Base-by-base conservation (phyloP, 2,113 vertebrate species). In the Oryzias melastigma region DNA sequence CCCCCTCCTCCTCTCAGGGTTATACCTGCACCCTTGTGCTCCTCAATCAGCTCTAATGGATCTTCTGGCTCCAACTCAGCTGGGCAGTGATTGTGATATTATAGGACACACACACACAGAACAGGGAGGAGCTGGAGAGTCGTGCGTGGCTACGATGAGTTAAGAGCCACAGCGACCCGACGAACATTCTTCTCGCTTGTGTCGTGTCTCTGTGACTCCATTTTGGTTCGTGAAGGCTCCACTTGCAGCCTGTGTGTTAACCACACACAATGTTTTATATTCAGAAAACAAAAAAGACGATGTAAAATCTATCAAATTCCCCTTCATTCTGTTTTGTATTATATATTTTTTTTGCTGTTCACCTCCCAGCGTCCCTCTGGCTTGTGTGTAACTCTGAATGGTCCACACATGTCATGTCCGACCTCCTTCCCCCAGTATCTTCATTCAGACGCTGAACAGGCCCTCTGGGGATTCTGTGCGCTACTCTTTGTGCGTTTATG, bases 21-120 rank as follows among this genome's bases (percentile, higher is more conserved):
- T 84, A 89, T 50, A 59, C 71, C 83, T 82, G 62, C 78, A 86
- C 80, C 81, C 80, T 73, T 81, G 79, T 83, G 52, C 76, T 87
- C 80, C 65, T 90, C 80, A 91, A 91, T 92, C 88, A 87, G 86
- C 81, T 60, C 86, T 91, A 91, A 90, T 91, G 90, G 88, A 89
- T 88, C 80, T 73, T 81, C 78, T 92, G 90, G 90, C 88, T 86
- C 77, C 40, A 62, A 78, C 70, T 86, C 88, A 90, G 72, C 55
- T 55, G 5, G 40, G 73, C 55, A 73, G 65, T 75, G 78, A 72
- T 68, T 52, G 70, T 82, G 69, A 83, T 78, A 79, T 65, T 68
- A 59, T 75, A 77, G 27, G 68, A 46, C 44, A 46, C 44, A 46
- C 27, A 47, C 60, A 68, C 42, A 63, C 63, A 63, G 5, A 40